A percentile compares a stretch with the other conserved stretches of the same genome.
Evolutionary conservation across 2,113 vertebrate genomes (phyloP).

Genomic region (Ancistrus triradiatus): DNA sequence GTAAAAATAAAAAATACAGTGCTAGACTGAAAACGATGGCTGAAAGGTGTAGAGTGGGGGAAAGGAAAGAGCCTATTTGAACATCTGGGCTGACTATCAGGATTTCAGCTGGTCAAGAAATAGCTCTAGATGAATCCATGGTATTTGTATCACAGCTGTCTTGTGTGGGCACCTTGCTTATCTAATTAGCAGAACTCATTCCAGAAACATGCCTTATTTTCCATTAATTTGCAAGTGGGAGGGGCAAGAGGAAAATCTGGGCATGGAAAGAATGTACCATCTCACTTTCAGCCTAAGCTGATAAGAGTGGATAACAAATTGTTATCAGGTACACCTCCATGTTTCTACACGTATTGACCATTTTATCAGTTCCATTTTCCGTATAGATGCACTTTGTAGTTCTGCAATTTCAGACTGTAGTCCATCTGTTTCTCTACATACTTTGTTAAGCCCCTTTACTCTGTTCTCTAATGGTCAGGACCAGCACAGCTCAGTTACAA

Average conservation of each 20-base stretch:
- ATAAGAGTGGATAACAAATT: constrained; percentile 50
- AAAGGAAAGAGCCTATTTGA: constrained; percentile 59
- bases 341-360: too few relatives aligned
- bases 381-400: too few relatives aligned
- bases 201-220: constrained; percentile 42
- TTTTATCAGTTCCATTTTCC: too few relatives aligned
- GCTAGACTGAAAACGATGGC: constrained; percentile 58
- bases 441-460: too few relatives aligned
- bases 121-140: constrained; percentile 53
- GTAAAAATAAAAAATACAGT: constrained; percentile 32
- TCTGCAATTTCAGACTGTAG: too few relatives aligned
- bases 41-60: constrained; percentile 60
- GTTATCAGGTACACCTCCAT: too few relatives aligned
- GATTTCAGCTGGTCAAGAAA: constrained; percentile 50
- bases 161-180: constrained; percentile 2
- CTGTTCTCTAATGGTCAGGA: too few relatives aligned
- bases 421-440: too few relatives aligned
- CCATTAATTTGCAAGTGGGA: constrained; percentile 53
- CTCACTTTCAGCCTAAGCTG: constrained; percentile 76
- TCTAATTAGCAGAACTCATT: constrained; percentile 41
- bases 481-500: too few relatives aligned
- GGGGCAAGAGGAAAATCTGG: constrained; percentile 55
- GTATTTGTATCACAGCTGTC: constrained; percentile 51
- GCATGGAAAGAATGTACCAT: constrained; percentile 69
- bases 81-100: constrained; percentile 64